Evolutionary conservation across 2,888 invertebrate genomes (phyloP), one percentile per base, ranked within the genome.

Genomic region (Mechanitis mazaeus): DNA sequence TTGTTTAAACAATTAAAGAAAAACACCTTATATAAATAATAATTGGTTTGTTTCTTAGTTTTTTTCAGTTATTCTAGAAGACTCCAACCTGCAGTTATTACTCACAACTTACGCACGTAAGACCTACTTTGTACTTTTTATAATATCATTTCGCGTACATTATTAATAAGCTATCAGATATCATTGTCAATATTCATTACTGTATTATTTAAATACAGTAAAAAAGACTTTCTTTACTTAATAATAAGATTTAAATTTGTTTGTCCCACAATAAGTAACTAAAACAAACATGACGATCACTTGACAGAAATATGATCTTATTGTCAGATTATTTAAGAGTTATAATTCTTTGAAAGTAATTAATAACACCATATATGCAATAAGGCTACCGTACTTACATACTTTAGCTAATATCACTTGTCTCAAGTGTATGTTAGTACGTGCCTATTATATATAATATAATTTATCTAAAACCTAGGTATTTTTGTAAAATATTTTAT

Each of bases 351-450:
- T 50, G 50, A 31, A 50, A 9, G 5, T 11, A 42, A 42, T 42
- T 42, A 50, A 6, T 31, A 50, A 31, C 50, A 50, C 50, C 50
- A 50, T 50, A 31, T 31, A 31, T 50, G 31, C 64, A 64, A 64
- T 60, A 64, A 60, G 56, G 54, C 56, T 45, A 57, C 58, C 45
- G 64, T 60, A 60, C 58, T 58, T 55, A 50, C 50, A 57, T 60
- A 55, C 55, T 55, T 20, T 53, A 64, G 64, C 58, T 58, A 60
- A 64, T 64, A 64, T 58, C 55, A 45, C 31, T 50, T 50, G 50
- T 50, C 31, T 50, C 50, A 50, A 50, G 31, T 31, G 50, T 31
- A 50, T 50, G 50, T 31, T 50, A 50, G 50, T 31, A 31, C 31
- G 50, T 50, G 28, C 28, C 3, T 50, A 6, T 31, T 11, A 50